Evolutionary conservation across 2,888 invertebrate species (phyloP).

Genomic region (Panzeria rudis): DNA sequence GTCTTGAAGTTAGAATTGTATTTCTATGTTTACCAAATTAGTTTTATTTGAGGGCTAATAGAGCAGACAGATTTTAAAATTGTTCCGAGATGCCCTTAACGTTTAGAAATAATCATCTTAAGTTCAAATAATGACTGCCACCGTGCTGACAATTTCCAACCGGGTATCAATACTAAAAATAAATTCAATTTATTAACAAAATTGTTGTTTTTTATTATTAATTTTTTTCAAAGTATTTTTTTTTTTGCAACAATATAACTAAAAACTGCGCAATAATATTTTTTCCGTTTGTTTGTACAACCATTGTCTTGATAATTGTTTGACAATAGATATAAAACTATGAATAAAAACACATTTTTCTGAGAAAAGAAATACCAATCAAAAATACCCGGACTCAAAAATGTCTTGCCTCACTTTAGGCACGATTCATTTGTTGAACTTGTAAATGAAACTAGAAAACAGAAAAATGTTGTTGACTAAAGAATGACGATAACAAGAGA

Average conservation of each 20-base stretch:
- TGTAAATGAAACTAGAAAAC: slow-evolving; percentile 11
- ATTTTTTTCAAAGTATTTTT: background rate
- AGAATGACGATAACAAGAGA: slow-evolving; percentile 20
- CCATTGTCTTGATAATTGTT: slow-evolving; percentile 16
- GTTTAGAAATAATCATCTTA: too few species aligned
- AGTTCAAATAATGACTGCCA: too few species aligned
- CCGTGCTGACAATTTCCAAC: background rate
- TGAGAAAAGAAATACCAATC: slow-evolving; percentile 24
- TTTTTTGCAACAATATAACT: background rate
- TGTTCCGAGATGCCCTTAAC: too few species aligned
- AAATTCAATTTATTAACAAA: background rate
- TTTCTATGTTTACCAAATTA: too few species aligned
- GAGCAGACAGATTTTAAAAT: too few species aligned
- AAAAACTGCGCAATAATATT: slow-evolving; percentile 33
- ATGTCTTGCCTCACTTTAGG: background rate
- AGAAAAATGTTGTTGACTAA: background rate
- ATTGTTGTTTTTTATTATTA: background rate
- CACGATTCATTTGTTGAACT: slow-evolving; percentile 35
- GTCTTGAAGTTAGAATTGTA: too few species aligned
- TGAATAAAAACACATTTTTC: slow-evolving; percentile 32
- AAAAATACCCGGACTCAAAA: slow-evolving; percentile 13
- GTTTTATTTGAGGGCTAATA: too few species aligned
- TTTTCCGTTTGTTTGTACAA: background rate
- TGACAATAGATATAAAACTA: slow-evolving; percentile 43
- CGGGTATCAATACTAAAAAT: background rate